Conservation (phyloP, 2,888 invertebrate genomes). For the Sepioteuthis lessoniana region DNA sequence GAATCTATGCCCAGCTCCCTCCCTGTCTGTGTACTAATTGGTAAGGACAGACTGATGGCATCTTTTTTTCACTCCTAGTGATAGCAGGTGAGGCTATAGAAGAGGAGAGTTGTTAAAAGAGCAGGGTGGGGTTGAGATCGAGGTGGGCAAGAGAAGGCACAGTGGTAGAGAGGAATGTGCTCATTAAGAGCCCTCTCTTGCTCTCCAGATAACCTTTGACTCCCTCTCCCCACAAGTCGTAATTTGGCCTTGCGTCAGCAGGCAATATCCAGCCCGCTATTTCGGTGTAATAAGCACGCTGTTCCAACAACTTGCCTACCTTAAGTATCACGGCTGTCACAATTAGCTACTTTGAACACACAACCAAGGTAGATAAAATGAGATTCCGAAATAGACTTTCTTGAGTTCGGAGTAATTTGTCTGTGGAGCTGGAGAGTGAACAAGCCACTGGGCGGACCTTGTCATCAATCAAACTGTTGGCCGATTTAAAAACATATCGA, state of each 20-base stretch:
- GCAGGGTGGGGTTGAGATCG: too few species aligned
- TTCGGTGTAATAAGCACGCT: not conserved
- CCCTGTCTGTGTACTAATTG: too few species aligned
- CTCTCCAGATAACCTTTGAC: not conserved
- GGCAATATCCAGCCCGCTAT: not conserved
- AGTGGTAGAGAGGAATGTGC: too few species aligned
- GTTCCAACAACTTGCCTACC: not conserved
- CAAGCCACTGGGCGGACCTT: too few species aligned
- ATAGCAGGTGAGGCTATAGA: too few species aligned
- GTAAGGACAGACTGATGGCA: too few species aligned
- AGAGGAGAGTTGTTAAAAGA: too few species aligned
- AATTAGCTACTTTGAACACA: not conserved
- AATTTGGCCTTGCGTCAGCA: not conserved
- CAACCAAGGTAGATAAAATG: conserved; percentile 4
- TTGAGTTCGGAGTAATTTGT: not conserved
- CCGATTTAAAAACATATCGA: too few species aligned
- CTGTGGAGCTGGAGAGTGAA: not conserved
- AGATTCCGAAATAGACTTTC: not conserved
- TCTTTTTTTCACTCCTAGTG: too few species aligned
- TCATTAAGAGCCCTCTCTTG: not conserved
- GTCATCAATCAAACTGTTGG: too few species aligned
- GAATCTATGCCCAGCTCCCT: too few species aligned
- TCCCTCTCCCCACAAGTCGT: not conserved
- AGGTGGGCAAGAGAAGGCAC: too few species aligned
- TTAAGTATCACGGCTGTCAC: not conserved